Evolutionary conservation across 2,797 vertebrate genomes (phyloP), one percentile per base, ranked within the genome.

Genomic region (Oophaga sylvatica): DNA sequence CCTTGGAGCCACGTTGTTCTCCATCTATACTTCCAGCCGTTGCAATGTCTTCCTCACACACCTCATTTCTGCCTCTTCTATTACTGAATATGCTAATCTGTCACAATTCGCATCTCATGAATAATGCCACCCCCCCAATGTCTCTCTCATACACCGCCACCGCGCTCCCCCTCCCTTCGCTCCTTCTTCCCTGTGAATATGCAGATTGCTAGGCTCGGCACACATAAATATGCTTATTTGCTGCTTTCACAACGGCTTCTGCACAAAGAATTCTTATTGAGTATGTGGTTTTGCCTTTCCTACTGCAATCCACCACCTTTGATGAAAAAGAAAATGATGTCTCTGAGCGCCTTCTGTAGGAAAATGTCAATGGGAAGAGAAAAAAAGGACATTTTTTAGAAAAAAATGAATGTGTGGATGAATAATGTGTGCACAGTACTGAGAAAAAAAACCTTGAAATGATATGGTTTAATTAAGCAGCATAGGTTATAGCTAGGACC

Each of bases 171-270:
- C 87, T 80, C 87, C 87, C 22, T 48, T 31, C 41, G 5, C 86
- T 17, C 20, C 68, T 45, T 87, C 68, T 45, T 87, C 31, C 48
- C 78, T 76, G 81, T 81, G 83, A 89, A 89, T 89, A 89, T 89
- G 87, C 79, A 86, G 60, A 89, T 89, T 89, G 83, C 76, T 45
- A 76, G 20, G 15, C 83, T 68, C 11, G 62, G 83, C 70, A 62
- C 78, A 89, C n/a, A 85, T 82, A 86, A 89, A 89, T 89, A 86
- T 89, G 83, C 79, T 85, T 86, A 89, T 88, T 85, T 81, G 78
- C 77, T 57, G 78, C 87, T 81, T 62, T 60, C 35, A 53, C 29
- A n/a, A 29, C 56, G 35, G 83, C 78, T 60, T n/a, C 56, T 81
- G 59, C 87, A 85, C 78, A 82, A 81, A 76, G 48, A 57, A 59